phyloP scores from a whole-genome alignment of 2,113 vertebrate genomes.

The Toxotes jaculatrix region DNA sequence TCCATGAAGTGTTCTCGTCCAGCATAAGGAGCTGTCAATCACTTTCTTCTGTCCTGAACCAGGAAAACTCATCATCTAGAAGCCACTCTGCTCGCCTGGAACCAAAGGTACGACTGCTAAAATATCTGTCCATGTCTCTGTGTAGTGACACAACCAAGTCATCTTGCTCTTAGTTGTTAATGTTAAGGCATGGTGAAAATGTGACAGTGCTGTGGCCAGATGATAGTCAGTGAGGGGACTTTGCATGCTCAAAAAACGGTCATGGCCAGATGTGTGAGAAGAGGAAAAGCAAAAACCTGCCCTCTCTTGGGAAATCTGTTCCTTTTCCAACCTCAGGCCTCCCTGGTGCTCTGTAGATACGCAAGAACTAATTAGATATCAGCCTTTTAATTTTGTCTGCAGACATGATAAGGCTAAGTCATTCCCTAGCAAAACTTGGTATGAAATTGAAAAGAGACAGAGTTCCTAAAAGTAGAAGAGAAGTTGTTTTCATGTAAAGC shows the following conservation, averaged over 20 bases:
- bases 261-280: slow-evolving; percentile 8
- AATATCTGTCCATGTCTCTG: neutral
- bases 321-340: slow-evolving; percentile 2
- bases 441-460: slow-evolving; percentile 48
- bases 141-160: neutral
- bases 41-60: slow-evolving; percentile 6
- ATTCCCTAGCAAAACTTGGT: neutral
- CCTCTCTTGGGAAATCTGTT: slow-evolving; percentile 51
- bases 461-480: slow-evolving; percentile 14
- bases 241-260: slow-evolving; percentile 13
- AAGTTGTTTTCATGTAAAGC: neutral
- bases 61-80: slow-evolving; percentile 20
- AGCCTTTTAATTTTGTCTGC: slow-evolving; percentile 46
- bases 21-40: slow-evolving; percentile 63
- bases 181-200: slow-evolving; percentile 5
- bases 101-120: slow-evolving; percentile 56
- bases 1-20: slow-evolving; percentile 7
- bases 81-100: slow-evolving; percentile 19
- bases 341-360: slow-evolving; percentile 47
- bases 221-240: neutral
- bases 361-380: slow-evolving; percentile 47
- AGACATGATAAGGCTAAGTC: slow-evolving; percentile 34
- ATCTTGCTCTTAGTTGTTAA: neutral
- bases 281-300: slow-evolving; percentile 14
- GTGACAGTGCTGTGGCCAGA: slow-evolving; percentile 17